Evolutionary conservation across 2,888 invertebrate genomes (phyloP).

Genomic region (Resseliella maxima): DNA sequence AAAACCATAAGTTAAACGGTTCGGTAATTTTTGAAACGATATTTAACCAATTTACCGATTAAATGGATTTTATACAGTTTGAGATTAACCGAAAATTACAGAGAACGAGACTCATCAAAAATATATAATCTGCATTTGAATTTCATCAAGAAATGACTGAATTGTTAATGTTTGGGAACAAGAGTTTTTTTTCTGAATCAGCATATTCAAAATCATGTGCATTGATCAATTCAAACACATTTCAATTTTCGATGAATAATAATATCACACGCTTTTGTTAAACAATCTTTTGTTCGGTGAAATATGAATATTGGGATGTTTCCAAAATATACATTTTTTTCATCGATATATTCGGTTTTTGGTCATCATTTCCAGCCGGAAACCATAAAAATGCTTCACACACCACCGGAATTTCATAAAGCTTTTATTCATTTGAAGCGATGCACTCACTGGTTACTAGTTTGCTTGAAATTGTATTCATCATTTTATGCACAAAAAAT

Average conservation of each 20-base stretch:
- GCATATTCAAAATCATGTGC: background rate
- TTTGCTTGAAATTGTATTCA: background rate
- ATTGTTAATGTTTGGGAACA: background rate
- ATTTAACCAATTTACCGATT: conserved; percentile 4
- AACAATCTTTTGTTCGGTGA: background rate
- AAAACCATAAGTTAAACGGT: conserved; percentile 48
- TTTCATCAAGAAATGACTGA: background rate
- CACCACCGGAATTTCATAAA: background rate
- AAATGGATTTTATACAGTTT: background rate
- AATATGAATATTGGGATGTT: background rate
- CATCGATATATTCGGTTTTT: background rate
- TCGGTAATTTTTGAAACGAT: conserved; percentile 3
- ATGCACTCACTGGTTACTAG: background rate
- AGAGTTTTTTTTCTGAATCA: background rate
- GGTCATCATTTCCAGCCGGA: background rate
- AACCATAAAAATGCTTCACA: conserved; percentile 1
- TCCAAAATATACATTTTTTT: background rate
- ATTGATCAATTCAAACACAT: background rate
- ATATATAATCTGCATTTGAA: conserved; percentile 8
- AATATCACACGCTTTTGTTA: background rate
- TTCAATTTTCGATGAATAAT: background rate
- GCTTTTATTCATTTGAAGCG: background rate
- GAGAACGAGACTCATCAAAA: background rate
- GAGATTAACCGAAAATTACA: conserved; percentile 23
- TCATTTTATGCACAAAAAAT: background rate